Evolutionary conservation across 2,113 vertebrate species (phyloP).

Genomic region (Mastomys coucha): DNA sequence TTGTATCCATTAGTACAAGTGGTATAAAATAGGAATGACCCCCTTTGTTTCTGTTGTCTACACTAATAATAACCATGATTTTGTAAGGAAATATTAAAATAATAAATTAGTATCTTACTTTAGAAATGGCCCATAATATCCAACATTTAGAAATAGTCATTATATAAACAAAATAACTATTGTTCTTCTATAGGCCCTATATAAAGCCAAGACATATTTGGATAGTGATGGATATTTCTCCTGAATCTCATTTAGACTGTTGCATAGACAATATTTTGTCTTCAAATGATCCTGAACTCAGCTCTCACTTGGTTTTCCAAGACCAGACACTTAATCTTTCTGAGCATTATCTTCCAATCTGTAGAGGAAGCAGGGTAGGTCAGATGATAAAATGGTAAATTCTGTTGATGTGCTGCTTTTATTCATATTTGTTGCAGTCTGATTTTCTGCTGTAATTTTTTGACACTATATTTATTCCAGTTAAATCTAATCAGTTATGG

Average conservation of each 20-base stretch:
- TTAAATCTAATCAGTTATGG: background rate
- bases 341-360: background rate
- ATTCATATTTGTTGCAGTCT: background rate
- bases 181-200: no score
- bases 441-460: slow-evolving; percentile 23
- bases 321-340: background rate
- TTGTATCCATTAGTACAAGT: background rate
- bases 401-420: background rate
- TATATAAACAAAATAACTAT: background rate
- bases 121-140: background rate
- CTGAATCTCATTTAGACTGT: background rate
- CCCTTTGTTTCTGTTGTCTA: background rate
- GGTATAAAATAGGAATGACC: background rate
- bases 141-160: background rate
- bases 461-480: background rate
- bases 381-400: background rate
- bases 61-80: background rate
- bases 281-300: background rate
- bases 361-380: background rate
- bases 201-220: background rate
- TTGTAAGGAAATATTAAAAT: background rate
- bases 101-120: background rate
- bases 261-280: background rate
- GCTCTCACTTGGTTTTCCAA: background rate
- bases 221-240: background rate